phyloP scores from a whole-genome alignment of 2,888 invertebrate species.

The Molorchus minor region DNA sequence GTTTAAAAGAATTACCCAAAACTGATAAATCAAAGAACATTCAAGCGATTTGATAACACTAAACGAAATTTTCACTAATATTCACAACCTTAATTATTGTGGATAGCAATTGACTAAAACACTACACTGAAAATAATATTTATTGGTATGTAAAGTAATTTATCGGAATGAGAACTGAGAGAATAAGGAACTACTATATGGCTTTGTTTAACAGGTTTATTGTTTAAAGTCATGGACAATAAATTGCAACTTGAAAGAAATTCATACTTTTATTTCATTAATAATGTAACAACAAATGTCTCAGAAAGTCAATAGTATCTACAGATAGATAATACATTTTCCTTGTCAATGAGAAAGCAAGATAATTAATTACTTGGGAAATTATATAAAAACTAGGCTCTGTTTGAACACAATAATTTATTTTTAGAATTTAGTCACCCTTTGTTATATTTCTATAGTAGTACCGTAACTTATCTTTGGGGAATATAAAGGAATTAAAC shows the following conservation, averaged over 20 bases:
- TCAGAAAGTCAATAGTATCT: conserved; percentile 8
- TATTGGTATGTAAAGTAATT: no score
- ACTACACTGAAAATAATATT: no score
- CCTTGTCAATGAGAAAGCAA: conserved; percentile 2
- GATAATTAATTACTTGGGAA: not conserved
- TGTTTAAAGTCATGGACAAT: conserved; percentile 4
- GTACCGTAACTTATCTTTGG: conserved; percentile 5
- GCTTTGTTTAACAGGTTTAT: conserved; percentile 15
- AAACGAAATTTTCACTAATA: no score
- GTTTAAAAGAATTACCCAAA: no score
- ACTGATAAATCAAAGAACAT: no score
- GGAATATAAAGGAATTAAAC: conserved; percentile 15
- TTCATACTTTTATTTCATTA: conserved; percentile 6
- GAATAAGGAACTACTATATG: conserved; percentile 9
- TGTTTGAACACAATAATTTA: conserved; percentile 4
- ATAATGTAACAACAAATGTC: conserved; percentile 10
- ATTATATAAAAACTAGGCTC: not conserved
- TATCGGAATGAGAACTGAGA: not conserved
- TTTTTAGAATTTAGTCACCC: conserved; percentile 4
- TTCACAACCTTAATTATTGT: no score
- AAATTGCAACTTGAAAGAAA: conserved; percentile 5
- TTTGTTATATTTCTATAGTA: conserved; percentile 5
- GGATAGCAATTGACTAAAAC: no score
- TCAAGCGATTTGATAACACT: no score
- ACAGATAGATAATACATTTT: conserved; percentile 14